Evolutionary conservation across 2,888 invertebrate species (phyloP).

Genomic region (Volucella bombylans): DNA sequence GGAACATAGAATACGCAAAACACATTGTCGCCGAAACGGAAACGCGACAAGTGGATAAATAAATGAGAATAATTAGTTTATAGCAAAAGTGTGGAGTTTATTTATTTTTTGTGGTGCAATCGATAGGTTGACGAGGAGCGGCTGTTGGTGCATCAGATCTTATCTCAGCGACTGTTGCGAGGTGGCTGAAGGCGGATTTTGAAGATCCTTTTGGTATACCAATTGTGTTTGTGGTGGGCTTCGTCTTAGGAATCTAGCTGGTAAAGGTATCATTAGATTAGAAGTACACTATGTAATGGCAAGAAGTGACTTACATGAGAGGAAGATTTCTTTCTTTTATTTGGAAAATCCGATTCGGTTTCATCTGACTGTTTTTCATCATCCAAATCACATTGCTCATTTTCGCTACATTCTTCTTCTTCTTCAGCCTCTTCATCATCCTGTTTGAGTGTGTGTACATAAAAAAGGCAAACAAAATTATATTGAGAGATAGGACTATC

Average conservation of each 20-base stretch:
- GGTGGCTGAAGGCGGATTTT: constrained; percentile 52
- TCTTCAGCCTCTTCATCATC: constrained; percentile 76
- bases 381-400: constrained; percentile 75
- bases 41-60: constrained; percentile 32
- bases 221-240: constrained; percentile 33
- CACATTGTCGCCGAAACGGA: constrained; percentile 25
- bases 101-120: constrained; percentile 55
- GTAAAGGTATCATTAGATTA: background rate
- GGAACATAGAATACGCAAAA: constrained; percentile 8
- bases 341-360: constrained; percentile 48
- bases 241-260: constrained; percentile 36
- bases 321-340: constrained; percentile 25
- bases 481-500: too few relatives aligned
- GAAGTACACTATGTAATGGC: background rate
- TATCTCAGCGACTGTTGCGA: constrained; percentile 62
- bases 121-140: constrained; percentile 66
- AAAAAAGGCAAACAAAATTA: too few relatives aligned
- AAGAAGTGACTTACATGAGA: constrained; percentile 26
- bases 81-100: constrained; percentile 12
- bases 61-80: constrained; percentile 64
- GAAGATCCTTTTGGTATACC: constrained; percentile 65
- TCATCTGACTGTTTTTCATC: constrained; percentile 59
- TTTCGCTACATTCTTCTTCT: constrained; percentile 77
- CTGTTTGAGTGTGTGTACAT: too few relatives aligned
- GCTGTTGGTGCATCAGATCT: constrained; percentile 53